Evolutionary conservation across 2,888 invertebrate genomes (phyloP).

Genomic region (Agrochola macilenta): DNA sequence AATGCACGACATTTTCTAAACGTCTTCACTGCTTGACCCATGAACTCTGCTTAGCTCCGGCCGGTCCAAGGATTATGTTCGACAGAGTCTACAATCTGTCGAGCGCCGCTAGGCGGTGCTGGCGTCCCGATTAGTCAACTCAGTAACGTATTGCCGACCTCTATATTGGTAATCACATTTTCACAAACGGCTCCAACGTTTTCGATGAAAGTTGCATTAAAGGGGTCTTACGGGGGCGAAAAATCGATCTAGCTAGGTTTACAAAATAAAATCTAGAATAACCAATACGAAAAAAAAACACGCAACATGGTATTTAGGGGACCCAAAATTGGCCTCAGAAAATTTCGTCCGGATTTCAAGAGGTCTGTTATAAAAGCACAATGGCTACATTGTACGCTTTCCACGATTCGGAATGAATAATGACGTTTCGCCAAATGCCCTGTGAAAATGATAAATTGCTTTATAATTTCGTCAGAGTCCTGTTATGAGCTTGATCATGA

Average conservation of each 20-base stretch:
- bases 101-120: too few species aligned
- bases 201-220: too few species aligned
- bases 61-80: too few species aligned
- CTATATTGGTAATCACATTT: too few species aligned
- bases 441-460: slow-evolving; percentile 81
- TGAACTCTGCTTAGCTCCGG: too few species aligned
- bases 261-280: slow-evolving; percentile 4
- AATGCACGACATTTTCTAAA: too few species aligned
- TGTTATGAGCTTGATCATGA: slow-evolving; percentile 72
- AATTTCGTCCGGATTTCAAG: slow-evolving; percentile 66
- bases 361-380: slow-evolving; percentile 73
- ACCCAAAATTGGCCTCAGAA: slow-evolving; percentile 25
- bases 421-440: slow-evolving; percentile 78
- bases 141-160: too few species aligned
- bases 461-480: slow-evolving; percentile 78
- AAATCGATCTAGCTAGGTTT: background rate
- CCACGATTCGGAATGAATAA: slow-evolving; percentile 80
- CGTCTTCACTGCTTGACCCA: too few species aligned
- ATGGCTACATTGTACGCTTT: slow-evolving; percentile 74
- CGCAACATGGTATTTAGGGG: slow-evolving; percentile 36
- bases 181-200: too few species aligned
- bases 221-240: too few species aligned
- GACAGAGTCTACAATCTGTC: too few species aligned
- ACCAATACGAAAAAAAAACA: slow-evolving; percentile 33
- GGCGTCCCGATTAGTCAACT: too few species aligned